Conservation (phyloP, 2,113 vertebrate genomes). For the Regulus satrapa region DNA sequence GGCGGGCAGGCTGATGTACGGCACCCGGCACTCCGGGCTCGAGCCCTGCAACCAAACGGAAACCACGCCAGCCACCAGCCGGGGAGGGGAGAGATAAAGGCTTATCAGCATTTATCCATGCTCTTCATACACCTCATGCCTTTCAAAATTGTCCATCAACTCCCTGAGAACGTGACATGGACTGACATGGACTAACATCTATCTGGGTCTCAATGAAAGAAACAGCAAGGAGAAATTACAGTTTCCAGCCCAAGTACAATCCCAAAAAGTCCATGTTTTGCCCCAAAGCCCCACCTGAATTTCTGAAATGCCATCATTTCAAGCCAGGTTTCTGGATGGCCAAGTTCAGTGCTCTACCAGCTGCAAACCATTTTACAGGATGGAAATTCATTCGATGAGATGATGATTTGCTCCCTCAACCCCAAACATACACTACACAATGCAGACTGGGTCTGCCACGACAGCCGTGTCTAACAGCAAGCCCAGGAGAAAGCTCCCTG, state of each 20-base stretch:
- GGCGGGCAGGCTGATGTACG: constrained; percentile 57
- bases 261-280: not conserved
- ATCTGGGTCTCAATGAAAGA: not conserved
- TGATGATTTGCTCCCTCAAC: not conserved
- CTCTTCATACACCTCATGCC: not conserved
- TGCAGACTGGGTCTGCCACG: accelerated
- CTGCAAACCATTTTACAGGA: not conserved
- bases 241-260: not conserved
- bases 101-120: accelerated
- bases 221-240: not conserved
- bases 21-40: constrained; percentile 16
- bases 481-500: not conserved
- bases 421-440: not conserved
- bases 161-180: not conserved
- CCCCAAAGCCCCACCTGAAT: not conserved
- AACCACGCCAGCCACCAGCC: not conserved
- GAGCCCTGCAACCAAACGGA: constrained; percentile 51
- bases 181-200: accelerated
- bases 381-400: not conserved
- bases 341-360: not conserved
- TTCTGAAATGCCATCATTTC: not conserved
- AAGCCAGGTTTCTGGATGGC: not conserved
- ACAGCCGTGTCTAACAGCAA: not conserved
- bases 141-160: not conserved
- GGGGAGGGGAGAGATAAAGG: not conserved